Conservation (phyloP, 1,140 invertebrate species). For the Platorchestia sp. region DNA sequence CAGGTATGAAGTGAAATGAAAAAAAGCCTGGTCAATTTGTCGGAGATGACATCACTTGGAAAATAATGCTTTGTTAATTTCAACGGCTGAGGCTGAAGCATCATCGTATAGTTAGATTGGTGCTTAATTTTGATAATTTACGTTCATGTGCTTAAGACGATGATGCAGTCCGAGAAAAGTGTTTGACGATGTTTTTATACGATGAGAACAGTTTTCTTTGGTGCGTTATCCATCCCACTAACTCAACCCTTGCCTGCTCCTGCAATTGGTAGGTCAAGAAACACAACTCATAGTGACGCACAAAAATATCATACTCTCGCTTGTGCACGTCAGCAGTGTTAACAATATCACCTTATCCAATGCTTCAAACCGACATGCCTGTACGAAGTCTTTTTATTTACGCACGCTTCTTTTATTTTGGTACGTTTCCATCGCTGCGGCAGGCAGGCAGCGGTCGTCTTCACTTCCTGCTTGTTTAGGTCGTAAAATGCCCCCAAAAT, state of each 20-base stretch:
- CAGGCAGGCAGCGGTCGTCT: neutral
- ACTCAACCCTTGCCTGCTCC: neutral
- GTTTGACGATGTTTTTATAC: neutral
- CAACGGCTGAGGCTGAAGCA: too few species aligned
- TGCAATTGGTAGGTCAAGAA: neutral
- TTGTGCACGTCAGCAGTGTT: neutral
- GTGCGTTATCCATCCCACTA: neutral
- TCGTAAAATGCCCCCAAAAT: conserved; percentile 34
- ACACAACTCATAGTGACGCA: neutral
- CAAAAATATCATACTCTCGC: neutral
- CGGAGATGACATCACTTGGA: too few species aligned
- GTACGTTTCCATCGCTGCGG: neutral
- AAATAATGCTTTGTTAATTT: too few species aligned
- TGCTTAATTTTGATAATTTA: too few species aligned
- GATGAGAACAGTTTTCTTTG: neutral
- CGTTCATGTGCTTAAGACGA: too few species aligned
- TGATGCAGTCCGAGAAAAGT: too few species aligned
- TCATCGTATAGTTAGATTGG: too few species aligned
- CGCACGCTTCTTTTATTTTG: neutral
- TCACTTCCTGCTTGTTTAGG: conserved; percentile 41
- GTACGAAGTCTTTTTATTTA: too few species aligned
- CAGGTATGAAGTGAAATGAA: too few species aligned
- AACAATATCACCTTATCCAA: neutral
- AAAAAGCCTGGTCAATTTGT: too few species aligned
- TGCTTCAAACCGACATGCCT: neutral